phyloP scores from a whole-genome alignment of 92 coral and sea anemone species.

The Actinostola sp. region DNA sequence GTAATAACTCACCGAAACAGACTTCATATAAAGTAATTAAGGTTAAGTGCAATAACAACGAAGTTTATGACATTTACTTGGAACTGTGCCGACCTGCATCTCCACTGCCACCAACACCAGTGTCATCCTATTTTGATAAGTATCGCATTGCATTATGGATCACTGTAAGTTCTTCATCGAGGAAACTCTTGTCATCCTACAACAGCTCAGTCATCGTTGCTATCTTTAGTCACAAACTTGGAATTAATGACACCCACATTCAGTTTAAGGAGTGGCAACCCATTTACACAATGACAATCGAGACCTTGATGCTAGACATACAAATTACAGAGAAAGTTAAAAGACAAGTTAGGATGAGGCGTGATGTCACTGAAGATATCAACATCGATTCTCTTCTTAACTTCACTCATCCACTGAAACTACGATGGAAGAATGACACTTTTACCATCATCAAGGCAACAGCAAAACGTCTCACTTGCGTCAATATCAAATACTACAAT shows the following conservation, averaged over 20 bases:
- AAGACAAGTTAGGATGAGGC: not conserved
- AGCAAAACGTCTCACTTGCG: slow-evolving; percentile 5
- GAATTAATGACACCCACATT: not conserved
- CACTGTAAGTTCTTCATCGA: not conserved
- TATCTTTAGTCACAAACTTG: not conserved
- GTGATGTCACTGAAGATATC: no score
- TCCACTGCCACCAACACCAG: not conserved
- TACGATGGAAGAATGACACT: slow-evolving; percentile 11
- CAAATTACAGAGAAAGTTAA: not conserved
- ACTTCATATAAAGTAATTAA: not conserved
- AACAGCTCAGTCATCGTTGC: not conserved
- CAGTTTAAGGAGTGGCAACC: not conserved
- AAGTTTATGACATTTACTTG: slow-evolving; percentile 26
- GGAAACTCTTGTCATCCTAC: not conserved
- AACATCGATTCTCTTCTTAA: slow-evolving; percentile 6
- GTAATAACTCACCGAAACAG: not conserved
- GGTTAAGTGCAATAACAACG: not conserved
- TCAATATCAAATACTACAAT: slow-evolving; percentile 5
- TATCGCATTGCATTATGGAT: slow-evolving; percentile 42
- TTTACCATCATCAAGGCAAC: slow-evolving; percentile 40
- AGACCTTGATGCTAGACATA: not conserved
- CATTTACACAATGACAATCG: not conserved
- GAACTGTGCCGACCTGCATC: slow-evolving; percentile 23
- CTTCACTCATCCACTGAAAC: slow-evolving; percentile 11
- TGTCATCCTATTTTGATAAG: slow-evolving; percentile 3